Evolutionary conservation across 1,140 invertebrate species (phyloP), one percentile per base, ranked within the genome.

Genomic region (Cyrtorhinus lividipennis): DNA sequence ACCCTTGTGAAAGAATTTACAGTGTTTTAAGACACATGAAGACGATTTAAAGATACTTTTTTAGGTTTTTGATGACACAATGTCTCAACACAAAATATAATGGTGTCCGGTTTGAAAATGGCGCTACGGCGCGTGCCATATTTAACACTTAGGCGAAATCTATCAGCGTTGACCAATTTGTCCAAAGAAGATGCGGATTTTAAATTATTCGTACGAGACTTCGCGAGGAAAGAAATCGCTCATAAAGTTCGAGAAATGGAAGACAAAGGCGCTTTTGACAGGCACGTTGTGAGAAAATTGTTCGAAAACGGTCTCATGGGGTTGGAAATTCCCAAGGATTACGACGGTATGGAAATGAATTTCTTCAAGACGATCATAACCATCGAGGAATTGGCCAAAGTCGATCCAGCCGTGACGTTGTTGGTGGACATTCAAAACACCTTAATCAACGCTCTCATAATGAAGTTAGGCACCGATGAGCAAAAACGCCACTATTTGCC

Each of bases 371-470:
- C 88, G 56, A 90, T 93, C 71, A 71, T 96, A 22, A 81, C 88
- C 0, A 87, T 98, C 13, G 94, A 98, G 76, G 93, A 98, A 75
- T 70, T 98, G 13, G 88, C 93, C 0, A 92, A 94, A 77, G 88
- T 96, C 8, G 93, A 97, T 73, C 83, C 92, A 1, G 78, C 90
- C 0, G 83, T 97, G 1, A 86, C 86, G 23, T 86, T 90, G 0
- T 77, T 90, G 8, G 87, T 92, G 24, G 94, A 97, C 70, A 87
- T 97, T 65, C 95, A 97, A 67, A 97, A 96, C 69, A 97, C 95
- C 0, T 74, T 98, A 2, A 86, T 95, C 0, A 92, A 90, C 73
- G 86, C 86, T 0, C 75, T 95, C 67, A 82, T 97, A 57, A 84
- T 87, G 70, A 87, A 88, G 72, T 82, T 90, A 56, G 93, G 83